A percentile compares a stretch with the other conserved stretches of the same genome.
Evolutionary conservation across 2,113 vertebrate genomes (phyloP).

Genomic region (Fulmarus glacialis): DNA sequence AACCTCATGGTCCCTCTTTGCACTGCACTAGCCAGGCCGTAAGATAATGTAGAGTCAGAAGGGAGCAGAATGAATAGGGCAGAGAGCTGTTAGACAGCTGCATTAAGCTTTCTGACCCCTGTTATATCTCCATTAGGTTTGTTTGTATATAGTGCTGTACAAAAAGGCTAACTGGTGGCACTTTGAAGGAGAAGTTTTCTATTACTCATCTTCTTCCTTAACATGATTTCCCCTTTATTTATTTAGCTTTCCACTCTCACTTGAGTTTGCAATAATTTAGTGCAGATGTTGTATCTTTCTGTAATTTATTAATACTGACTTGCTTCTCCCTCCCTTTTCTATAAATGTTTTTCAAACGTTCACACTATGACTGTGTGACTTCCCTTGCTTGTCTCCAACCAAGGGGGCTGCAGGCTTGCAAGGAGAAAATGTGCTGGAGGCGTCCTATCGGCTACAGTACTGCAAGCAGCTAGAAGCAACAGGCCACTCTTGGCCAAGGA

Average conservation of each 20-base stretch:
- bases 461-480: background rate
- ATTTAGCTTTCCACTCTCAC: slow-evolving; percentile 64
- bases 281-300: slow-evolving; percentile 50
- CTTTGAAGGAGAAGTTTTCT: slow-evolving; percentile 36
- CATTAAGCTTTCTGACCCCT: slow-evolving; percentile 15
- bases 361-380: slow-evolving; percentile 14
- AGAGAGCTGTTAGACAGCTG: slow-evolving; percentile 57
- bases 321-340: background rate
- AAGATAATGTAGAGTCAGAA: background rate
- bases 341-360: slow-evolving; percentile 33
- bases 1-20: background rate
- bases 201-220: slow-evolving; percentile 43
- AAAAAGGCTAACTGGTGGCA: slow-evolving; percentile 50
- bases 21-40: background rate
- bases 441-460: background rate
- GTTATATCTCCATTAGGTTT: slow-evolving; percentile 24
- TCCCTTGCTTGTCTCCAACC: background rate
- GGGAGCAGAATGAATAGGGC: background rate
- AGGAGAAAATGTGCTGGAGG: background rate
- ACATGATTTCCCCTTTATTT: slow-evolving; percentile 35
- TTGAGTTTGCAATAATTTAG: slow-evolving; percentile 46
- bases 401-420: background rate
- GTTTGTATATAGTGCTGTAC: slow-evolving; percentile 24
- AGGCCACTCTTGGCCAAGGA: background rate
- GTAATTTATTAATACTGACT: slow-evolving; percentile 56